A percentile compares a stretch with the other conserved stretches of the same genome.
phyloP scores from a whole-genome alignment of 2,113 vertebrate species.

The Aphelocoma coerulescens region DNA sequence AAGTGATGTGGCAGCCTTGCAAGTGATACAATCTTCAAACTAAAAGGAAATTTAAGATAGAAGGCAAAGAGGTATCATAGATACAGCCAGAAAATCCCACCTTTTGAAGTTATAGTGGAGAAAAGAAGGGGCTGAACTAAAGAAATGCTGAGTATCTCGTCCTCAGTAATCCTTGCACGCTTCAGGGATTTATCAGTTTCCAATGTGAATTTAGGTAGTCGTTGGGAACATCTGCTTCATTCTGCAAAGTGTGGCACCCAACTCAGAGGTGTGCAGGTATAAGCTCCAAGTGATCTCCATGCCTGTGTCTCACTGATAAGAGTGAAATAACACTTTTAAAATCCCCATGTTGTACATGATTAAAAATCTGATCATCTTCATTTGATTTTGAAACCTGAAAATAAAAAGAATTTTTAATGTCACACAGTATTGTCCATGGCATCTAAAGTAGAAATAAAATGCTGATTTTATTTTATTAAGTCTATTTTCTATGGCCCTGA shows the following conservation, averaged over 20 bases:
- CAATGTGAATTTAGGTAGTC: neutral
- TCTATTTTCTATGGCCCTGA: neutral
- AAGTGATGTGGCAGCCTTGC: neutral
- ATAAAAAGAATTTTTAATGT: neutral
- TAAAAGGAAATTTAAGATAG: neutral
- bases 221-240: neutral
- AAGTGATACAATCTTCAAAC: neutral
- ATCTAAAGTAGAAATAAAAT: neutral
- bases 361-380: neutral
- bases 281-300: neutral
- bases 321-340: neutral
- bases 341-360: neutral
- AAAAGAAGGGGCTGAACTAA: neutral
- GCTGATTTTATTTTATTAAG: neutral
- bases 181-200: neutral
- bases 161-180: neutral
- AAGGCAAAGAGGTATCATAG: neutral
- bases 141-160: neutral
- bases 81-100: neutral
- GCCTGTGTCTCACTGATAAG: neutral
- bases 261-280: neutral
- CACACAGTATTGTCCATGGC: neutral
- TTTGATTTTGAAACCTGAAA: neutral
- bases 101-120: neutral
- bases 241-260: neutral